Base-by-base conservation (phyloP, 37 sponge, comb jelly and placozoan species). In the Chondrilla cf. caribensis region DNA sequence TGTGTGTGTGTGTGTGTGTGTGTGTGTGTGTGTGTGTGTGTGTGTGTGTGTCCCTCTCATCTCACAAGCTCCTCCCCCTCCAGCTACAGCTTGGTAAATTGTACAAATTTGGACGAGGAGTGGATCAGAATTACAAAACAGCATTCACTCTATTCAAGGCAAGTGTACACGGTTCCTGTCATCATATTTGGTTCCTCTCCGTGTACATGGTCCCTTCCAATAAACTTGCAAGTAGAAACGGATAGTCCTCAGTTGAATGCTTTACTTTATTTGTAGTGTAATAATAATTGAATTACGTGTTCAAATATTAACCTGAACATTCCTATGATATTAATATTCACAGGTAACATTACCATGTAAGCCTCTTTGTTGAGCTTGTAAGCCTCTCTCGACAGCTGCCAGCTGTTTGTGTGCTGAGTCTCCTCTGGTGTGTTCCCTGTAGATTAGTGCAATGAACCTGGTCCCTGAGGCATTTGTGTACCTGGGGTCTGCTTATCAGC, bases 121-220 rank as follows among this genome's bases (percentile, higher is more conserved):
- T 95, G 65, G 90, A 92, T 47, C 87, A 92, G 66, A 87, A 71
- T 77, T 88, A 70, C 58, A 80, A 43, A 21, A 86, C 32, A 68
- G 90, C 95, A 0, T 87, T 78, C 65, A 89, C 87, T 24, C 68
- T 95, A 31, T 92, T 83, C 79, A 91, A 89, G 78, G 95, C 92
- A 62, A 18, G 43, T 26, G 2, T 4, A 8, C 54, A 41, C 2
- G 11, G 9, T 11, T 47, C 42, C 25, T 32, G n/a, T n/a, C n/a
- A n/a, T n/a, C n/a, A n/a, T n/a, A n/a, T n/a, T n/a, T n/a, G n/a
- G n/a, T n/a, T n/a, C n/a, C n/a, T n/a, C n/a, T n/a, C n/a, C n/a
- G n/a, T n/a, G n/a, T n/a, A n/a, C n/a, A n/a, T n/a, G n/a, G n/a
- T n/a, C n/a, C n/a, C n/a, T n/a, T n/a, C n/a, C n/a, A n/a, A n/a